Evolutionary conservation across 2,113 vertebrate genomes (phyloP).

Genomic region (Seriola aureovittata): DNA sequence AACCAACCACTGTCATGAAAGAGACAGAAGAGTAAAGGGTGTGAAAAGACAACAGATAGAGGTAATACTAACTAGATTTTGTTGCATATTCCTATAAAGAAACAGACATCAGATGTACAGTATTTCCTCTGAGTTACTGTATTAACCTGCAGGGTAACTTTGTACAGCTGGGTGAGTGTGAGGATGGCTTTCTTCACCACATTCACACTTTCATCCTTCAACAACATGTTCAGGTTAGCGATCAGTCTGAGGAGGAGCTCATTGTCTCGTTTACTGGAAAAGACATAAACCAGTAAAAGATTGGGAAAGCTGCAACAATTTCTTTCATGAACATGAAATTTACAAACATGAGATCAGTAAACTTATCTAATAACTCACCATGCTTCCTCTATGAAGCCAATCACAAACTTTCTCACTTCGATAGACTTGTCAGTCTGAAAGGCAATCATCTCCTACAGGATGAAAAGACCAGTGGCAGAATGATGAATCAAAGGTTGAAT

Average conservation of each 20-base stretch:
- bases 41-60: not conserved
- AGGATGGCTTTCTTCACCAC: slow-evolving; percentile 96
- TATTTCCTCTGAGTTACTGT: not conserved
- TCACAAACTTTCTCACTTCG: slow-evolving; percentile 94
- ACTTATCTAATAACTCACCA: slow-evolving; percentile 83
- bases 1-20: slow-evolving; percentile 89
- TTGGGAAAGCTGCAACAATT: not conserved
- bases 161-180: slow-evolving; percentile 95
- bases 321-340: not conserved
- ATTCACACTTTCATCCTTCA: slow-evolving; percentile 94
- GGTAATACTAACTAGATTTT: not conserved
- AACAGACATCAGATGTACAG: not conserved
- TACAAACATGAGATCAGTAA: not conserved
- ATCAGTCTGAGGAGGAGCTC: slow-evolving; percentile 93
- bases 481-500: not conserved
- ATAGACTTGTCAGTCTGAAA: slow-evolving; percentile 95
- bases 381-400: slow-evolving; percentile 96
- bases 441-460: slow-evolving; percentile 91
- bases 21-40: not conserved
- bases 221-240: slow-evolving; percentile 94
- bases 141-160: slow-evolving; percentile 91
- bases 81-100: not conserved
- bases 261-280: slow-evolving; percentile 91
- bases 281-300: not conserved
- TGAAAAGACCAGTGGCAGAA: not conserved